Evolutionary conservation across 2,888 invertebrate species (phyloP), one percentile per base, ranked within the genome.

Genomic region (Trilocha varians): DNA sequence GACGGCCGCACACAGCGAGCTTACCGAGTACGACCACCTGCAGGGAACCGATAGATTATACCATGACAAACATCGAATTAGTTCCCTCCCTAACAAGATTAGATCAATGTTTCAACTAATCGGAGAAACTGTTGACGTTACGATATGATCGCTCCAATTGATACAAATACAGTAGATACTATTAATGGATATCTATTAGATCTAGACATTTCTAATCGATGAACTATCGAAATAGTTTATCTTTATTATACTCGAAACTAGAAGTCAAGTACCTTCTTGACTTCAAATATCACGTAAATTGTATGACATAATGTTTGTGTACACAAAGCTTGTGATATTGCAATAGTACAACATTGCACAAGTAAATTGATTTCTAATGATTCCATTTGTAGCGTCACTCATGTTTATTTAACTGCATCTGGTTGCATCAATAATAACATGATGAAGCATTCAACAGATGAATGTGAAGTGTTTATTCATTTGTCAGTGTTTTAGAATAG

Each of bases 1-100:
- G 52, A 56, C 48, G 76, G 63, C 78, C 79, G 66, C 80, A 78
- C 80, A 80, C 76, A 58, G 69, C 48, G 76, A 47, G 55, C 58
- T 61, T 57, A 53, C 61, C 57, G 49, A 34, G 46, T 47, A 44
- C 42, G 63, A 55, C 57, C 63, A 58, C 60, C 61, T 57, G 52
- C 33, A 47, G 50, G 41, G 15, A 17, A 6, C 15, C 32, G 15
- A 38, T 38, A 32, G 16, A 32, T 15, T 38, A 38, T 13, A 45
- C 49, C 52, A 56, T 53, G 41, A 57, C 53, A 47, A 50, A 54
- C 25, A 25, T 25, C 25, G 25, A 25, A 25, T 25, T 25, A 25
- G 25, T 25, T 25, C 25, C 25, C 25, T 25, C 25, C 8, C 25
- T 25, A 25, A 25, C 25, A 25, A 25, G 25, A 25, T 25, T 25